Conservation (phyloP, 1,140 invertebrate genomes). For the Aporrectodea caliginosa region DNA sequence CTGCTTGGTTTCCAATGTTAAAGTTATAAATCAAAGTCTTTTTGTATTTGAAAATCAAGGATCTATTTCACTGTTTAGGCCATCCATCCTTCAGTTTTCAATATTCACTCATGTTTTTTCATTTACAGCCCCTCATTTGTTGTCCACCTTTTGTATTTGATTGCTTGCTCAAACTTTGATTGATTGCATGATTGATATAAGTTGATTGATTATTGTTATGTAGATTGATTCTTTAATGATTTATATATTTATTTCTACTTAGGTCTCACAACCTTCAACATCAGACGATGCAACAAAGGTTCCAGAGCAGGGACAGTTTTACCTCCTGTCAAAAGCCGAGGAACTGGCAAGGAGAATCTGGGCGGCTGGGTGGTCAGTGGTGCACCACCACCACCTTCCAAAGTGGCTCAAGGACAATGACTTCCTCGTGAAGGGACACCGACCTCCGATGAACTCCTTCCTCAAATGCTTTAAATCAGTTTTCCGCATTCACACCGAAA, state of each 20-base stretch:
- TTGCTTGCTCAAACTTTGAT: not conserved
- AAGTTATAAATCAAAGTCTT: too few species aligned
- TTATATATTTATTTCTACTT: too few species aligned
- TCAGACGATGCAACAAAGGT: not conserved
- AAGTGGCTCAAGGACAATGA: conserved; percentile 98
- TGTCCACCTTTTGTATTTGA: not conserved
- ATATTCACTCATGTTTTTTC: not conserved
- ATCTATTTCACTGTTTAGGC: too few species aligned
- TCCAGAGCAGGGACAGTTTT: not conserved
- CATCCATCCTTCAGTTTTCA: too few species aligned
- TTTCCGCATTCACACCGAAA: conserved; percentile 80
- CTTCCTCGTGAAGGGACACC: conserved; percentile 73
- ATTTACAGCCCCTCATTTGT: not conserved
- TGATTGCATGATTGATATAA: not conserved
- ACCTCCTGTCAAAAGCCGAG: conserved; percentile 64
- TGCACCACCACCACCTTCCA: conserved; percentile 64
- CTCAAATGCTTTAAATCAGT: conserved; percentile 94
- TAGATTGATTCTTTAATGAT: too few species aligned
- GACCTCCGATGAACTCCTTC: conserved; percentile 92
- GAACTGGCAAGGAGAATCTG: conserved; percentile 91
- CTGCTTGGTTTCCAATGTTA: too few species aligned
- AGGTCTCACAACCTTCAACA: not conserved
- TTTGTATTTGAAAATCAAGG: too few species aligned
- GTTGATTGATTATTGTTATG: not conserved
- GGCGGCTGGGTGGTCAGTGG: conserved; percentile 62